Conservation (phyloP, 1,140 invertebrate species). For the Heliconius himera region DNA sequence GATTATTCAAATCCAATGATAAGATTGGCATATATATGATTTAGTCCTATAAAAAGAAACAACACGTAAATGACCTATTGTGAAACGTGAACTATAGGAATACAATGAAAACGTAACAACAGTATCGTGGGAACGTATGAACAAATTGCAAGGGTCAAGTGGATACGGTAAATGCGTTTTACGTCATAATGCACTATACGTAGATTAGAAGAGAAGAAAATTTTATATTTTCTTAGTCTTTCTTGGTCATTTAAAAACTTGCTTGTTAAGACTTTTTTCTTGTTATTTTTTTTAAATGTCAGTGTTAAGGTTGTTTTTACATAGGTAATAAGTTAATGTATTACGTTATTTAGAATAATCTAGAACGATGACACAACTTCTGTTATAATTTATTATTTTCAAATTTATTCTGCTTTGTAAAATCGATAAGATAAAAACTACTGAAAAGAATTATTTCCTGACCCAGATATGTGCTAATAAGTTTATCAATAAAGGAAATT, state of each 20-base stretch:
- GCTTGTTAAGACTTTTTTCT: background rate
- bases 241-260: background rate
- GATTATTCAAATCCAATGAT: conserved; percentile 10
- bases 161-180: conserved; percentile 34
- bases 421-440: background rate
- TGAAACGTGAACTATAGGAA: conserved; percentile 51
- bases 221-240: too few species aligned
- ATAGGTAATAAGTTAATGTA: too few species aligned
- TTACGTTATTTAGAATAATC: too few species aligned
- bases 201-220: conserved; percentile 6
- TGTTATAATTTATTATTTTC: background rate
- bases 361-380: background rate
- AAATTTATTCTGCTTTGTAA: too few species aligned
- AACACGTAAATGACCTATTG: conserved; percentile 54
- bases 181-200: conserved; percentile 30
- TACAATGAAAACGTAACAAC: conserved; percentile 51
- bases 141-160: conserved; percentile 53
- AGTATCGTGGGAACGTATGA: conserved; percentile 52
- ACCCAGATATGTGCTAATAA: conserved; percentile 58
- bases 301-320: background rate
- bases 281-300: background rate
- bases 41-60: conserved; percentile 49
- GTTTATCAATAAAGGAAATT: conserved; percentile 47
- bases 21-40: conserved; percentile 39
- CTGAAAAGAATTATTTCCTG: conserved; percentile 24